phyloP scores from a whole-genome alignment of 92 coral and sea anemone genomes.

The Desmophyllum pertusum region DNA sequence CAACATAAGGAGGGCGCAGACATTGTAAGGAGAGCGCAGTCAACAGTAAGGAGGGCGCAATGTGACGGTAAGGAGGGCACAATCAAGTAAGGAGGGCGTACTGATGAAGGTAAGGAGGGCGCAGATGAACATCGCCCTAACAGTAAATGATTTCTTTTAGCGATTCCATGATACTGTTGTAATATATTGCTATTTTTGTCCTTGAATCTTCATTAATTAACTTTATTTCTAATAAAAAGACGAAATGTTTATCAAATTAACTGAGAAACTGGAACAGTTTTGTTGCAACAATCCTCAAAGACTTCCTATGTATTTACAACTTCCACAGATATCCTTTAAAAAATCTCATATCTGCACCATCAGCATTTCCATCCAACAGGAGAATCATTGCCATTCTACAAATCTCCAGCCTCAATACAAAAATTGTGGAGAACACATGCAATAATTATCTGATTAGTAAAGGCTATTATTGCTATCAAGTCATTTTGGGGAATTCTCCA shows the following conservation, averaged over 20 bases:
- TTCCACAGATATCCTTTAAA: constrained; percentile 42
- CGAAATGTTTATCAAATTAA: not conserved
- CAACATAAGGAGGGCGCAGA: too few relatives aligned
- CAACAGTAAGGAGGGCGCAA: too few relatives aligned
- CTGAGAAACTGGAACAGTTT: not conserved
- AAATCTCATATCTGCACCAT: constrained; percentile 36
- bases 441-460: constrained; percentile 37
- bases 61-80: too few relatives aligned
- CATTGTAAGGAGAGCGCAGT: too few relatives aligned
- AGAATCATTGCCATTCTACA: constrained; percentile 18
- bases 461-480: constrained; percentile 55
- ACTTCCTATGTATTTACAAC: not conserved
- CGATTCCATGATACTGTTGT: too few relatives aligned
- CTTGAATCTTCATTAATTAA: too few relatives aligned
- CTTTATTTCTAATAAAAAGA: not conserved
- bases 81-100: too few relatives aligned
- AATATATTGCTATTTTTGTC: too few relatives aligned
- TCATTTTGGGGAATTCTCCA: constrained; percentile 51
- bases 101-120: too few relatives aligned
- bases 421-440: constrained; percentile 55
- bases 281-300: not conserved
- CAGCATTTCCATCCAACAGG: constrained; percentile 29
- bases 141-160: too few relatives aligned
- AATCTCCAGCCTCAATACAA: constrained; percentile 42
- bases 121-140: too few relatives aligned